Percentiles rank a stretch among this genome's conserved stretches.
Conservation (phyloP, 2,888 invertebrate species). For the Heliconius charithonia region DNA sequence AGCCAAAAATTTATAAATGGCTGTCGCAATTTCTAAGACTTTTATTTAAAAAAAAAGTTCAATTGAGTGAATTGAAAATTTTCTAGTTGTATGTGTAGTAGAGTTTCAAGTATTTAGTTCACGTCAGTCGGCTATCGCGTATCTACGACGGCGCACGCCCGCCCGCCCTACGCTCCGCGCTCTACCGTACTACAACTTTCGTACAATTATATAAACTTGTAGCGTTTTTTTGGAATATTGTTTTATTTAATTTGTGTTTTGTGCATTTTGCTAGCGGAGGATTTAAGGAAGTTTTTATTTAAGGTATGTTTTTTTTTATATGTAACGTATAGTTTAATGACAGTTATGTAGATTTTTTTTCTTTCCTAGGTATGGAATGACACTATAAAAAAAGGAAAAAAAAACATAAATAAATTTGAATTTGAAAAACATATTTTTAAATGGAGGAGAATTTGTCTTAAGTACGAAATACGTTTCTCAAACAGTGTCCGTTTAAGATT, state of each 20-base stretch:
- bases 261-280: constrained; percentile 24
- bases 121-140: constrained; percentile 57
- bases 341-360: background rate
- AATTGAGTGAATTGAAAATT: constrained; percentile 41
- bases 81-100: constrained; percentile 22
- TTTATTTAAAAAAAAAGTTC: constrained; percentile 43
- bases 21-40: constrained; percentile 40
- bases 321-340: background rate
- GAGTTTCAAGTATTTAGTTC: constrained; percentile 27
- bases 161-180: constrained; percentile 52
- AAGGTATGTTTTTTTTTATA: constrained; percentile 27
- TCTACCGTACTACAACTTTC: constrained; percentile 18
- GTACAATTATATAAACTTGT: constrained; percentile 8
- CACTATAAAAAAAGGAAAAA: too few species aligned
- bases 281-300: constrained; percentile 29
- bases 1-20: constrained; percentile 47
- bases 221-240: background rate
- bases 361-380: too few species aligned
- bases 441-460: too few species aligned
- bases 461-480: too few species aligned
- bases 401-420: too few species aligned
- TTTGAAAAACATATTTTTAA: too few species aligned
- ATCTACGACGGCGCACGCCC: constrained; percentile 60
- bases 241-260: constrained; percentile 29
- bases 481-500: too few species aligned